phyloP scores from a whole-genome alignment of 2,888 invertebrate genomes.

The Caenorhabditis uteleia region DNA sequence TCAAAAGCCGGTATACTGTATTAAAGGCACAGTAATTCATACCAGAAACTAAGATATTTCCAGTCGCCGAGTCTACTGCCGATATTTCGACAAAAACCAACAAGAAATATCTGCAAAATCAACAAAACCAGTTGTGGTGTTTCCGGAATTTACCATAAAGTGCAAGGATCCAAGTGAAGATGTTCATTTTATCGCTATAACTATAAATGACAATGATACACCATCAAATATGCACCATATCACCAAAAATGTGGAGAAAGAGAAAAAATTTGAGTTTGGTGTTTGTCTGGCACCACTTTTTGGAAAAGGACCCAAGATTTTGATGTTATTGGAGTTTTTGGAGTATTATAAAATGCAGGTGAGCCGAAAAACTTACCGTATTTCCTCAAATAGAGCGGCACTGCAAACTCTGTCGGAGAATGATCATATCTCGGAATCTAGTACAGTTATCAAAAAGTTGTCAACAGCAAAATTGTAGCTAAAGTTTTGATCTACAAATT shows the following conservation, averaged over 20 bases:
- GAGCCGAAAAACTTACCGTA: too few species aligned
- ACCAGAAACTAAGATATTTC: too few species aligned
- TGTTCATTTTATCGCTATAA: slow-evolving; percentile 17
- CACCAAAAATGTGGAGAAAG: background rate
- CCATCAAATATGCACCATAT: slow-evolving; percentile 13
- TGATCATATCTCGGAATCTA: too few species aligned
- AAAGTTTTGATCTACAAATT: too few species aligned
- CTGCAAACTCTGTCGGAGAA: too few species aligned
- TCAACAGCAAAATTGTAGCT: too few species aligned
- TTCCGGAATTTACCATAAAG: slow-evolving; percentile 42
- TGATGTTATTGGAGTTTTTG: slow-evolving; percentile 41
- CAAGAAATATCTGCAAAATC: slow-evolving; percentile 16
- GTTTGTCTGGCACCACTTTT: slow-evolving; percentile 47
- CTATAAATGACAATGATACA: slow-evolving; percentile 28
- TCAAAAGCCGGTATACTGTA: too few species aligned
- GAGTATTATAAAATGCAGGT: slow-evolving; percentile 48
- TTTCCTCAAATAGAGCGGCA: too few species aligned
- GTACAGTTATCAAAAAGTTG: too few species aligned
- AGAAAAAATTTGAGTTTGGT: slow-evolving; percentile 12
- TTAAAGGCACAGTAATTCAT: too few species aligned
- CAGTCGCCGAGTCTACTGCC: slow-evolving; percentile 47
- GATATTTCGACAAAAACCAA: slow-evolving; percentile 26
- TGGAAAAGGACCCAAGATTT: slow-evolving; percentile 37
- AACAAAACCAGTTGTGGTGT: slow-evolving; percentile 18
- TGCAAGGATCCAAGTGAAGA: slow-evolving; percentile 10